phyloP scores from a whole-genome alignment of 2,113 vertebrate species.

The Uria lomvia region DNA sequence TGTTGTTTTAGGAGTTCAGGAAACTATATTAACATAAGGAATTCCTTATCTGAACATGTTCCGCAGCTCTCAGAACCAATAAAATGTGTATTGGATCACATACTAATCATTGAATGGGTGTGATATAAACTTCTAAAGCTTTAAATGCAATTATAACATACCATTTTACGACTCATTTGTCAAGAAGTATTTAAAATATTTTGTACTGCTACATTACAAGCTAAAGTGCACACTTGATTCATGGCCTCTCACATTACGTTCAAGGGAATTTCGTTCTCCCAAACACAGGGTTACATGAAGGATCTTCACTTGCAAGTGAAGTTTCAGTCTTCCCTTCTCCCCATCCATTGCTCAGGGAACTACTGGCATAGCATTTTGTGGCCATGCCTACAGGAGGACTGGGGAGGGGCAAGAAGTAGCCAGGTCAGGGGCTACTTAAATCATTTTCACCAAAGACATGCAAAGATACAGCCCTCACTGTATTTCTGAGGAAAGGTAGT shows the following conservation, averaged over 20 bases:
- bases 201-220: neutral
- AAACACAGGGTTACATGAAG: neutral
- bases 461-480: neutral
- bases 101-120: neutral
- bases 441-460: neutral
- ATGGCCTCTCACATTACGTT: neutral
- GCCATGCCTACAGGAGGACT: neutral
- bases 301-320: neutral
- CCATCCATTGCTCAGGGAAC: neutral
- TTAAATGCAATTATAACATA: neutral
- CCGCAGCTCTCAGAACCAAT: neutral
- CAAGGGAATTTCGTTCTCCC: neutral
- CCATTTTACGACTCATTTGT: neutral
- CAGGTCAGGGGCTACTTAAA: neutral
- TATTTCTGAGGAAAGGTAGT: neutral
- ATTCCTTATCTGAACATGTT: neutral
- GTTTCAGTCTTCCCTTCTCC: neutral
- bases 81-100: neutral
- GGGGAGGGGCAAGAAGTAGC: neutral
- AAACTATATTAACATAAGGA: neutral
- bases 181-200: neutral
- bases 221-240: neutral
- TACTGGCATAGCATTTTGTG: neutral
- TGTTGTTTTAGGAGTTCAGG: neutral
- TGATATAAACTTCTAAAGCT: neutral